These are phyloP conservation scores for Drosophila tropicalis DNA, from an alignment of 1,140 invertebrate genomes.

Conservation along the genomic window DNA sequence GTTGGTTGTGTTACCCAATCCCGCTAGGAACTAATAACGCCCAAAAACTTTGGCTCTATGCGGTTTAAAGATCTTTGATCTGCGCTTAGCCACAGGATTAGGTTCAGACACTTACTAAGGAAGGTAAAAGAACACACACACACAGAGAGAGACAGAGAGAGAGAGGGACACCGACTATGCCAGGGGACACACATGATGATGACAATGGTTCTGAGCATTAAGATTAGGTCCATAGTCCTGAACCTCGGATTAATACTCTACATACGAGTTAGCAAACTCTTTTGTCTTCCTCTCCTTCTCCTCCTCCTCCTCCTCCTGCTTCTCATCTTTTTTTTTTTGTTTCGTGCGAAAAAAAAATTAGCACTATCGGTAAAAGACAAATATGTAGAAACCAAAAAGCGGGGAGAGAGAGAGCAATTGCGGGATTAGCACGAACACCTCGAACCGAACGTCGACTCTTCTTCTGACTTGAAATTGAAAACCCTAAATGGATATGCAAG, in stretches of 20 bases:
- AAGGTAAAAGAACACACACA: constrained; percentile 30
- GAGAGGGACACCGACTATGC: neutral
- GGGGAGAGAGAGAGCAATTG: constrained; percentile 48
- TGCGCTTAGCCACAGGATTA: constrained; percentile 76
- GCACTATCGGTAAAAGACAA: constrained; percentile 31
- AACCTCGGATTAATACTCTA: constrained; percentile 61
- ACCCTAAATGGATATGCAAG: constrained; percentile 27
- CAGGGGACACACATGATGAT: constrained; percentile 25
- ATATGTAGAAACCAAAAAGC: constrained; percentile 1
- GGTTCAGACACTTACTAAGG: constrained; percentile 69
- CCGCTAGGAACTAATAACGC: constrained; percentile 15
- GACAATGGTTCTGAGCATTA: constrained; percentile 6
- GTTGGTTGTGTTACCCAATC: constrained; percentile 9
- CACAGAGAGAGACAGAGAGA: constrained; percentile 11
- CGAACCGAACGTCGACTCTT: constrained; percentile 6
- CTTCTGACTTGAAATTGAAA: constrained; percentile 68
- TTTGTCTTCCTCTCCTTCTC: constrained; percentile 30
- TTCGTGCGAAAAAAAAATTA: constrained; percentile 73
- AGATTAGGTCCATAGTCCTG: constrained; percentile 25
- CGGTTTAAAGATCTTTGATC: constrained; percentile 79
- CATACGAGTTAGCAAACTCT: constrained; percentile 51
- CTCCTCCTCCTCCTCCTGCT: neutral
- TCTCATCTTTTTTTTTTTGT: constrained; percentile 19
- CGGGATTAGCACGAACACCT: constrained; percentile 73
- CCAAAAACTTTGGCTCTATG: constrained; percentile 44